These are phyloP conservation scores for Steinernema khuongi DNA, from an alignment of 1,140 invertebrate genomes.

Conservation along the genomic window DNA sequence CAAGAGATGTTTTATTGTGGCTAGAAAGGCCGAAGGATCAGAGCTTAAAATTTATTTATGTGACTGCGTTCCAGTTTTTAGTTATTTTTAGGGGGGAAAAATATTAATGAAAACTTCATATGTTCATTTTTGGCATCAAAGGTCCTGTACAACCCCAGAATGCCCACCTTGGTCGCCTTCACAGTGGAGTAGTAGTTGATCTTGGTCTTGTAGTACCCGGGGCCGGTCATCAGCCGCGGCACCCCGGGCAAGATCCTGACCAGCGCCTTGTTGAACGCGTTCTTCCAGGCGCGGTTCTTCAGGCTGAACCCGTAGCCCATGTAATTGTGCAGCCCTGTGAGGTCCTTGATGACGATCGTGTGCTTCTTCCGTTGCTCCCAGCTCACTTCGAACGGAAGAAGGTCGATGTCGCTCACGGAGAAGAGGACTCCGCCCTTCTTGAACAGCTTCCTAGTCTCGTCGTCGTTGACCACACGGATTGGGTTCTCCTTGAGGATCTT, in stretches of 20 bases:
- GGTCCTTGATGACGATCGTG: conserved; percentile 35
- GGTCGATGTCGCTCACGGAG: conserved; percentile 34
- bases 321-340: conserved; percentile 31
- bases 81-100: too few relatives aligned
- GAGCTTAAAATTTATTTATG: too few relatives aligned
- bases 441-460: conserved; percentile 2
- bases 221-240: conserved; percentile 29
- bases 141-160: too few relatives aligned
- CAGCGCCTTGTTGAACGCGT: conserved; percentile 38
- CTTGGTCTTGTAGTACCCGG: conserved; percentile 15
- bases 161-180: neutral
- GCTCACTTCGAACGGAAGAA: conserved; percentile 27
- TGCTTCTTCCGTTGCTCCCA: conserved; percentile 26
- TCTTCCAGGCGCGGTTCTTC: conserved; percentile 23
- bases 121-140: too few relatives aligned
- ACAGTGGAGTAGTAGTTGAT: neutral
- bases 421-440: conserved; percentile 29
- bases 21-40: too few relatives aligned
- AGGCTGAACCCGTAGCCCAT: conserved; percentile 37
- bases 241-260: conserved; percentile 36
- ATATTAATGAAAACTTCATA: too few relatives aligned
- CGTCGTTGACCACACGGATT: neutral
- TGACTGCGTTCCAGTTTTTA: too few relatives aligned
- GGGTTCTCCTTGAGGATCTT: conserved; percentile 25
- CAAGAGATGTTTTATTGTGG: too few relatives aligned